phyloP scores from a whole-genome alignment of 2,888 invertebrate species.

The Crepidodera aurea region DNA sequence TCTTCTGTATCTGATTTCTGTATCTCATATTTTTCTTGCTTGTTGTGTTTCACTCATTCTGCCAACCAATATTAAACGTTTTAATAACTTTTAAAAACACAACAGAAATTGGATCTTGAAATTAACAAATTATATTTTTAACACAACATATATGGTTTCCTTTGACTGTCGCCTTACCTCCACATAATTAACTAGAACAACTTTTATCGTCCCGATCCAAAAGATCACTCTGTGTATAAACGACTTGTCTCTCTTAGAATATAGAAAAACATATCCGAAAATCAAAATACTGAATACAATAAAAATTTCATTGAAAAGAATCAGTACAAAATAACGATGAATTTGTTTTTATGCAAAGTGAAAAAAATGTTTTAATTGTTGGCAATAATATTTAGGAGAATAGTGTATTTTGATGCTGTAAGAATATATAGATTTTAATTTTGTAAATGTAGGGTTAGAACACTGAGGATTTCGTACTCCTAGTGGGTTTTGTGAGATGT shows the following conservation, averaged over 20 bases:
- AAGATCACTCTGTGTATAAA: conserved; percentile 47
- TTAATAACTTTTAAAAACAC: too few species aligned
- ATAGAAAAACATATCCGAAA: conserved; percentile 37
- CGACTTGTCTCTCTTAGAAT: conserved; percentile 39
- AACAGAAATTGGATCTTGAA: too few species aligned
- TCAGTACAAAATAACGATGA: conserved; percentile 42
- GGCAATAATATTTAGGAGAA: conserved; percentile 51
- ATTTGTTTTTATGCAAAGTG: conserved; percentile 39
- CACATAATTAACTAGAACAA: too few species aligned
- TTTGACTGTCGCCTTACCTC: too few species aligned
- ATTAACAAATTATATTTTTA: too few species aligned
- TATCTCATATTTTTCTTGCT: too few species aligned
- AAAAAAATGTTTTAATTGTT: conserved; percentile 45
- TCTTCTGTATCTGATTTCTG: too few species aligned
- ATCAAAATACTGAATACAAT: conserved; percentile 37
- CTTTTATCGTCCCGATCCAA: conserved; percentile 18
- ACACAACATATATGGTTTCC: too few species aligned
- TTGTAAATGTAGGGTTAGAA: conserved; percentile 45
- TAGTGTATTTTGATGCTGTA: conserved; percentile 47
- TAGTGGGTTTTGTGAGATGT: background rate
- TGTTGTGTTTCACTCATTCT: too few species aligned
- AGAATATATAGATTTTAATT: conserved; percentile 50
- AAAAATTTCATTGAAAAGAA: conserved; percentile 22
- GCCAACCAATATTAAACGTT: too few species aligned
- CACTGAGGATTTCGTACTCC: background rate